These are phyloP conservation scores for Lordiphosa fenestrarum DNA, from an alignment of 2,888 invertebrate genomes.

Conservation along the genomic window DNA sequence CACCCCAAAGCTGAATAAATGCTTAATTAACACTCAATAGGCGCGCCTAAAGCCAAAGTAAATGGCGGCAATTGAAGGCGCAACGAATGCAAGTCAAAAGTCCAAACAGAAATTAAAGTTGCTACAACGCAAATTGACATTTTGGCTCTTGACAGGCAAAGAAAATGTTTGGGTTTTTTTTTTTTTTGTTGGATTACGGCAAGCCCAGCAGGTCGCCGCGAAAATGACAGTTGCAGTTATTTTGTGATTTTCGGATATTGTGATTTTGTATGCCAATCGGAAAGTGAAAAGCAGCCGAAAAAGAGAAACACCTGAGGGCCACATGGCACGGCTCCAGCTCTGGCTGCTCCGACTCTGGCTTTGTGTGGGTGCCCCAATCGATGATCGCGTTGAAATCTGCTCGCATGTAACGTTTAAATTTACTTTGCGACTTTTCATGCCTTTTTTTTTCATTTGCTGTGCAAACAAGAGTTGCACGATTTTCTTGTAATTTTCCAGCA, in stretches of 20 bases:
- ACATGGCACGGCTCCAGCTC: conserved; percentile 17
- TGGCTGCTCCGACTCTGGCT: conserved; percentile 16
- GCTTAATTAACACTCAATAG: conserved; percentile 75
- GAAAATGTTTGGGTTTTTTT: conserved; percentile 32
- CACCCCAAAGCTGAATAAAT: conserved; percentile 69
- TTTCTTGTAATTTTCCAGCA: conserved; percentile 78
- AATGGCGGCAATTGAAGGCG: conserved; percentile 72
- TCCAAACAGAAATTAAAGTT: conserved; percentile 58
- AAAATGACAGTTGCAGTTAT: conserved; percentile 76
- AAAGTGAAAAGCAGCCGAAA: conserved; percentile 72
- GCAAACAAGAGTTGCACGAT: conserved; percentile 76
- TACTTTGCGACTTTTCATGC: conserved; percentile 59
- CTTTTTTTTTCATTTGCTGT: conserved; percentile 37
- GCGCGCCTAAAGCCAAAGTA: conserved; percentile 53
- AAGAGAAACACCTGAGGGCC: conserved; percentile 71
- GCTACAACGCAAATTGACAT: conserved; percentile 66
- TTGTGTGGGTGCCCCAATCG: conserved; percentile 67
- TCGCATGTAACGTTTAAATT: conserved; percentile 75
- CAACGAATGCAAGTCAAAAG: conserved; percentile 69
- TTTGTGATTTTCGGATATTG: conserved; percentile 21
- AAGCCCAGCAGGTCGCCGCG: conserved; percentile 73
- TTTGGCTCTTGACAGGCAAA: conserved; percentile 62
- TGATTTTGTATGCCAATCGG: conserved; percentile 25
- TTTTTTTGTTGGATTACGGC: conserved; percentile 32
- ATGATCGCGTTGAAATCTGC: conserved; percentile 75